Conservation (phyloP, 2,888 invertebrate species). For the Hedychridium roseum region DNA sequence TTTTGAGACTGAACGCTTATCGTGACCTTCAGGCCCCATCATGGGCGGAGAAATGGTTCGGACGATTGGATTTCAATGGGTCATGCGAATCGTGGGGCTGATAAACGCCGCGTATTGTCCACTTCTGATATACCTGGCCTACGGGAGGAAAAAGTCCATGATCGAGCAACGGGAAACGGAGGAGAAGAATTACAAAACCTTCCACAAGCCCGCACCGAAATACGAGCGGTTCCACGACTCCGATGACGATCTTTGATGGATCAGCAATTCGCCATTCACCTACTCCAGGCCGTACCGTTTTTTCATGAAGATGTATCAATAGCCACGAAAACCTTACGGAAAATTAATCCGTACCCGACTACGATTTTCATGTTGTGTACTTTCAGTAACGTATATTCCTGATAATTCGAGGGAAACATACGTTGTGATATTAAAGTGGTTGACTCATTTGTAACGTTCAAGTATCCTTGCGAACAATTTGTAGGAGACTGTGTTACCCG, state of each 20-base stretch:
- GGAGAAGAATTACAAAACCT: slow-evolving; percentile 48
- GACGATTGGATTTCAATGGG: slow-evolving; percentile 76
- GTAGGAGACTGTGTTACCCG: slow-evolving; percentile 21
- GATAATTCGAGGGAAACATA: too few species aligned
- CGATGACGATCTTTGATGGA: slow-evolving; percentile 53
- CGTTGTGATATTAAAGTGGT: too few species aligned
- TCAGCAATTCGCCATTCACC: not conserved
- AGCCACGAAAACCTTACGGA: too few species aligned
- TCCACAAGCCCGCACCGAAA: slow-evolving; percentile 33
- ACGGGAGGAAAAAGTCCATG: slow-evolving; percentile 43
- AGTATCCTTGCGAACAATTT: not conserved
- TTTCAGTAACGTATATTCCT: too few species aligned
- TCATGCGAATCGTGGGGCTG: slow-evolving; percentile 76
- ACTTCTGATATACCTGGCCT: slow-evolving; percentile 66
- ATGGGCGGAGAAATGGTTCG: slow-evolving; percentile 77
- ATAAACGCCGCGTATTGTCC: slow-evolving; percentile 76
- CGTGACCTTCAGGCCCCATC: slow-evolving; percentile 75
- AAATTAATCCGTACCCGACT: too few species aligned
- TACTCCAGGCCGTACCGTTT: not conserved
- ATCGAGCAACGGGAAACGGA: slow-evolving; percentile 27
- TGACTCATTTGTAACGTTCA: not conserved
- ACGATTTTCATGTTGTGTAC: too few species aligned
- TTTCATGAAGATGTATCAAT: too few species aligned
- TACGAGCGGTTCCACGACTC: slow-evolving; percentile 55
- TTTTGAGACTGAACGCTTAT: too few species aligned